phyloP scores from a whole-genome alignment of 2,888 invertebrate species.

The Pyrgus malvae region DNA sequence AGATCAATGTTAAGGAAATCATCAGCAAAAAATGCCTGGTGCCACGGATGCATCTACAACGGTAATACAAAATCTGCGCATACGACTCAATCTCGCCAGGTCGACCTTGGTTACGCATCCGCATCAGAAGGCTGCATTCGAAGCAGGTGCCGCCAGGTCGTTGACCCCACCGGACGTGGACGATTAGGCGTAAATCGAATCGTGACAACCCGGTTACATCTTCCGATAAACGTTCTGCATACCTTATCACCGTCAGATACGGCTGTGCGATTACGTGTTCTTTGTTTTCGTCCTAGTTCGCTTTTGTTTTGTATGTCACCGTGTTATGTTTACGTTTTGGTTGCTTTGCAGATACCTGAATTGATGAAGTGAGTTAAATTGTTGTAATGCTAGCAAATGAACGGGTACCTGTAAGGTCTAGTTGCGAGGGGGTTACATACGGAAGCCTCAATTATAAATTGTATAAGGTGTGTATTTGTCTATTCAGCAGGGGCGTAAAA shows the following conservation, averaged over 20 bases:
- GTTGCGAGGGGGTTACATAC: no score
- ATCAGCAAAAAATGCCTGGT: background rate
- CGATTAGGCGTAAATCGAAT: slow-evolving; percentile 40
- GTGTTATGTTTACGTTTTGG: slow-evolving; percentile 1
- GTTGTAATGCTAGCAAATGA: no score
- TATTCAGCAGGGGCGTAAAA: no score
- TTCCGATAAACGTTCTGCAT: slow-evolving; percentile 22
- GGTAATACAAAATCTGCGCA: slow-evolving; percentile 14
- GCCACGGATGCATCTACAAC: slow-evolving; percentile 11
- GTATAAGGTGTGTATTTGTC: no score
- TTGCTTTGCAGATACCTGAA: background rate
- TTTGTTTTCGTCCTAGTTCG: slow-evolving; percentile 14
- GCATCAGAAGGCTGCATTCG: slow-evolving; percentile 45
- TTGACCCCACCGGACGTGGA: slow-evolving; percentile 46
- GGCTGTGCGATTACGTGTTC: slow-evolving; percentile 8
- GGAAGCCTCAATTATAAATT: no score
- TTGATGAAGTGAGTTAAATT: background rate
- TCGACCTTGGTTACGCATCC: slow-evolving; percentile 35
- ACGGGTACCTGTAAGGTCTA: no score
- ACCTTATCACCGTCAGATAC: slow-evolving; percentile 10
- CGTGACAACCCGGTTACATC: slow-evolving; percentile 26
- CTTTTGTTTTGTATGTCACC: slow-evolving; percentile 16
- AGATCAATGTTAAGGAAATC: background rate
- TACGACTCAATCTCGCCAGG: slow-evolving; percentile 26
- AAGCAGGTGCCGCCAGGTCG: slow-evolving; percentile 62